Conservation (phyloP, 1,140 invertebrate species). For the Conopomorpha cramerella region DNA sequence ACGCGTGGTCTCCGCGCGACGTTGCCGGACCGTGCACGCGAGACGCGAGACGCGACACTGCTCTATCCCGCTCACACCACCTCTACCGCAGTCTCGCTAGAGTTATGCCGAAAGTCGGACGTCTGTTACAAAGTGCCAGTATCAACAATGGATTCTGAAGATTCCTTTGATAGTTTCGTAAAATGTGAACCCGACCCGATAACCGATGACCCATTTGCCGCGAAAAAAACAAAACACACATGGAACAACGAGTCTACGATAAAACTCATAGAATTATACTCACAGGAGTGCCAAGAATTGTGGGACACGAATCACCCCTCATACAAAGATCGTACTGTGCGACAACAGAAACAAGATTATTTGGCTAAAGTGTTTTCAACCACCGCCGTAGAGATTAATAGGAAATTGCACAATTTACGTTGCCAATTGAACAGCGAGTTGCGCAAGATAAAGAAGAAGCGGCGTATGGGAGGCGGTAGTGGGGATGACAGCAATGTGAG, state of each 20-base stretch:
- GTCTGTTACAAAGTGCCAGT: constrained; percentile 13
- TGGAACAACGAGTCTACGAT: constrained; percentile 38
- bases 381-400: constrained; percentile 32
- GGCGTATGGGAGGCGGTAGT: constrained; percentile 11
- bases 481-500: constrained; percentile 12
- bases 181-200: too few relatives aligned
- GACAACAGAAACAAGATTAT: constrained; percentile 26
- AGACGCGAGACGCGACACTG: too few relatives aligned
- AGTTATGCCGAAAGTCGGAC: constrained; percentile 22
- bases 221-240: constrained; percentile 10
- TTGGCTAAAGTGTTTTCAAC: constrained; percentile 32
- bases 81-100: constrained; percentile 44
- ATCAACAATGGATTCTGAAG: constrained; percentile 40
- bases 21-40: too few relatives aligned
- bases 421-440: constrained; percentile 46
- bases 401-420: constrained; percentile 45
- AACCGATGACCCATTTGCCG: too few relatives aligned
- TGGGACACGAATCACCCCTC: constrained; percentile 34
- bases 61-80: too few relatives aligned
- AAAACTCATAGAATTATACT: constrained; percentile 30
- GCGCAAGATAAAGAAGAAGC: constrained; percentile 36
- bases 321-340: constrained; percentile 22
- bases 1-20: too few relatives aligned
- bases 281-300: constrained; percentile 35
- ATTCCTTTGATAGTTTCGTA: too few relatives aligned